Conservation (phyloP, 2,888 invertebrate species). For the Ectemnius lituratus region DNA sequence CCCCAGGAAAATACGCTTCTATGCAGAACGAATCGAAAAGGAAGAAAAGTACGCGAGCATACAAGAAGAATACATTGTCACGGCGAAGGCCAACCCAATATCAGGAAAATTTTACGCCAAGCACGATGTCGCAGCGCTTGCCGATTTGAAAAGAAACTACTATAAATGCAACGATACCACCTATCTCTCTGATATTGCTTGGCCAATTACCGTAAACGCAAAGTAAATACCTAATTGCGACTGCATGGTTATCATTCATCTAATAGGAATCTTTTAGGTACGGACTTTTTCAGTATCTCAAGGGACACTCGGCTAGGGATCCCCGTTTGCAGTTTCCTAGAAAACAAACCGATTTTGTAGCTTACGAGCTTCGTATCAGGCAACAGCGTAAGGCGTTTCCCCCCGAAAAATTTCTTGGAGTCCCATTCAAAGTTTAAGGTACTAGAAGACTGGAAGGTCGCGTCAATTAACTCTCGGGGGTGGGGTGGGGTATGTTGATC, state of each 20-base stretch:
- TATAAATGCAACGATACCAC: background rate
- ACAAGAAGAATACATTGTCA: conserved; percentile 63
- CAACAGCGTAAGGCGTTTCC: conserved; percentile 55
- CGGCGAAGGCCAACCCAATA: conserved; percentile 54
- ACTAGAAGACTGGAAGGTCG: background rate
- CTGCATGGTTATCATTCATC: background rate
- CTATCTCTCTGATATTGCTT: background rate
- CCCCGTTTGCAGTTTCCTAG: conserved; percentile 64
- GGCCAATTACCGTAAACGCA: background rate
- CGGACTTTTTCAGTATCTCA: conserved; percentile 67
- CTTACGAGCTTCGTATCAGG: conserved; percentile 62
- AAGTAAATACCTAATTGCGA: background rate
- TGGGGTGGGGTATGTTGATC: conserved; percentile 60
- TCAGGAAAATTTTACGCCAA: conserved; percentile 72
- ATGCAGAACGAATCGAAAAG: conserved; percentile 67
- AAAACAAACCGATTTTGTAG: conserved; percentile 62
- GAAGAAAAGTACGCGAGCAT: conserved; percentile 62
- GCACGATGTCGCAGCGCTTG: conserved; percentile 61
- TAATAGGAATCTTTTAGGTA: conserved; percentile 59
- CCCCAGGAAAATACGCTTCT: conserved; percentile 66
- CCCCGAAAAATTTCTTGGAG: conserved; percentile 61
- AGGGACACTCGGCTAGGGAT: conserved; percentile 63
- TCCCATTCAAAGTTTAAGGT: conserved; percentile 59
- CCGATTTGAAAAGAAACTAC: conserved; percentile 52
- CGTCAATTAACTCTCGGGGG: too few species aligned